Evolutionary conservation across 1,140 invertebrate species (phyloP).

Genomic region (Rhopalosiphum padi): DNA sequence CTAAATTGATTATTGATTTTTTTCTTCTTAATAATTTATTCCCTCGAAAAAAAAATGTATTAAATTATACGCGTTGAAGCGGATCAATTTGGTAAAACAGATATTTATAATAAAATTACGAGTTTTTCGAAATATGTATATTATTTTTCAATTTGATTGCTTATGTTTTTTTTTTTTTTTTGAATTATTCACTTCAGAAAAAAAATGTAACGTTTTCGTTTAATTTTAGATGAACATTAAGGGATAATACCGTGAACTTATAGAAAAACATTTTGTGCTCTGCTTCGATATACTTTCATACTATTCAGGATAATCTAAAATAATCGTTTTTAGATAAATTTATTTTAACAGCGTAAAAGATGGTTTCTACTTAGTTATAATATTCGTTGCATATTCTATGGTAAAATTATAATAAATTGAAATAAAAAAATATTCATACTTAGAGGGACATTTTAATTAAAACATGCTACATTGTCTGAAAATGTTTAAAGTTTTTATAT

Average conservation of each 20-base stretch:
- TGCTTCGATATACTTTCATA: neutral
- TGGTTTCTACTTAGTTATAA: too few species aligned
- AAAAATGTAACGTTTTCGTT: neutral
- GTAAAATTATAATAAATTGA: neutral
- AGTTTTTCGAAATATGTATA: neutral
- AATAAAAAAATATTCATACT: neutral
- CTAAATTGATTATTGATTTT: slow-evolving; percentile 9
- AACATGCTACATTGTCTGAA: slow-evolving; percentile 10
- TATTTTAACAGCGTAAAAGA: neutral
- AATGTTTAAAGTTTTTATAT: neutral
- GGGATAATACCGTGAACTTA: neutral
- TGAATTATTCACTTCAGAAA: neutral
- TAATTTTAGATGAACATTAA: neutral
- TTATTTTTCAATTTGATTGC: neutral
- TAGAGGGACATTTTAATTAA: neutral
- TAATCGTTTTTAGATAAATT: neutral
- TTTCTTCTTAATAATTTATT: slow-evolving; percentile 1
- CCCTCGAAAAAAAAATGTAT: neutral
- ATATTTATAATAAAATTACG: neutral
- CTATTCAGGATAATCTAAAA: neutral
- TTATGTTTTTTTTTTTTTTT: neutral
- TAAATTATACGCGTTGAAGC: neutral
- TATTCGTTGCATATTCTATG: neutral
- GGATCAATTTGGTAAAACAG: neutral
- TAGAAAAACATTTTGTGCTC: neutral